Evolutionary conservation across 2,113 vertebrate genomes (phyloP), one percentile per base, ranked within the genome.

Genomic region (Tapirus terrestris): DNA sequence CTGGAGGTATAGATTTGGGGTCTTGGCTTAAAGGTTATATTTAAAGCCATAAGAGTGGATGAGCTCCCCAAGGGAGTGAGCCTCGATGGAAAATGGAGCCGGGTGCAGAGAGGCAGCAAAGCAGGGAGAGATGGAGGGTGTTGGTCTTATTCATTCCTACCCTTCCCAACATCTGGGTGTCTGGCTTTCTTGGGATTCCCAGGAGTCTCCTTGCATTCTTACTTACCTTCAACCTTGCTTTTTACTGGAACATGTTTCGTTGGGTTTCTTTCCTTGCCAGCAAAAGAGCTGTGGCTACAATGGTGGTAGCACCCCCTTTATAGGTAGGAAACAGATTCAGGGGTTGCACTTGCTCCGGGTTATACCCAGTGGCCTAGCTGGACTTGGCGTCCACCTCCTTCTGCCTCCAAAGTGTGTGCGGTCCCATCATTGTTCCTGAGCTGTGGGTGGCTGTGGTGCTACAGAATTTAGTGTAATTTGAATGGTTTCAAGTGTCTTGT

Each of bases 51-150:
- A 0, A 33, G 92, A 6, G 29, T 6, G 9, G n/a, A 5, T 0
- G 5, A 20, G 43, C 60, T 31, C 58, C n/a, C 79, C 6, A 10
- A 2, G 33, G 48, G 51, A 20, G 13, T 20, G 39, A 36, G 45
- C 36, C 61, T 3, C 0, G 0, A 2, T 6, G 27, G 16, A 14
- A 12, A n/a, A 2, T 8, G 68, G 5, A 17, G 27, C 48, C 8
- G 0, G 61, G 36, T 31, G 31, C 58, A 14, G 79, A 36, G 67
- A 29, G 45, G 58, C 45, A 4, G n/a, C 6, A 5, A 14, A 14
- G 43, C 36, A 13, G 53, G 56, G 8, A 3, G 17, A 45, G 53
- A 6, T 4, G 63, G 29, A 1, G 25, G 0, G 10, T 0, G 0
- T 25, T 45, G 77, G 23, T 21, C 21, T 27, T 17, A 45, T 76